phyloP scores from a whole-genome alignment of 2,797 vertebrate species.

The Helostoma temminkii region DNA sequence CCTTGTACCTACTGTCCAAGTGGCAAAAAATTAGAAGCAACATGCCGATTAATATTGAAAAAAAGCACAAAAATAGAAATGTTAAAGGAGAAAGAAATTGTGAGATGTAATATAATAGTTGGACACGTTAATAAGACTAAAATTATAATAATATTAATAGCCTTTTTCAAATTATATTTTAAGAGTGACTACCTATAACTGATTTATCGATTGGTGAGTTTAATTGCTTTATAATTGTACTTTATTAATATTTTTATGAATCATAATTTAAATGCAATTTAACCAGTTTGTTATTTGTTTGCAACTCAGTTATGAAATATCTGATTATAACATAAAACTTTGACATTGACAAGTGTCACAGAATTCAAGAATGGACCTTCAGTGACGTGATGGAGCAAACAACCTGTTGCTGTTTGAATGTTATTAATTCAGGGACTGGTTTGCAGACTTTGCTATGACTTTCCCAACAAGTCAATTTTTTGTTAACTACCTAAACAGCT shows the following conservation, averaged over 20 bases:
- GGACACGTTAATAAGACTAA: conserved; percentile 1
- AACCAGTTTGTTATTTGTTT: background rate
- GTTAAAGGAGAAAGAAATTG: conserved; percentile 2
- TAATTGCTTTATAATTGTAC: no score
- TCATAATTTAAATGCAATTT: background rate
- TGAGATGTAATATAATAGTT: background rate
- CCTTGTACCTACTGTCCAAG: background rate
- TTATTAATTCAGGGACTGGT: background rate
- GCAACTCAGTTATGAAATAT: background rate
- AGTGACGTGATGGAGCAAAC: background rate
- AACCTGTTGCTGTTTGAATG: background rate
- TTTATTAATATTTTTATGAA: background rate
- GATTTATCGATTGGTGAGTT: background rate
- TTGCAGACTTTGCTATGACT: background rate
- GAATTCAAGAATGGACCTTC: background rate
- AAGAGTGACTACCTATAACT: background rate
- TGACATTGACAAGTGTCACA: background rate
- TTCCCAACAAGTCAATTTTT: background rate
- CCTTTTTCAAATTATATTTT: background rate
- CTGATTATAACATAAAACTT: background rate
- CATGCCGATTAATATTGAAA: background rate
- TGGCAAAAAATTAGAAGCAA: background rate
- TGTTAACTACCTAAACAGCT: background rate
- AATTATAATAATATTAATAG: background rate
- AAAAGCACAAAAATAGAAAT: background rate